These are phyloP conservation scores for Cyphomyrus discorhynchus DNA, from an alignment of 2,113 vertebrate genomes.

Conservation along the genomic window DNA sequence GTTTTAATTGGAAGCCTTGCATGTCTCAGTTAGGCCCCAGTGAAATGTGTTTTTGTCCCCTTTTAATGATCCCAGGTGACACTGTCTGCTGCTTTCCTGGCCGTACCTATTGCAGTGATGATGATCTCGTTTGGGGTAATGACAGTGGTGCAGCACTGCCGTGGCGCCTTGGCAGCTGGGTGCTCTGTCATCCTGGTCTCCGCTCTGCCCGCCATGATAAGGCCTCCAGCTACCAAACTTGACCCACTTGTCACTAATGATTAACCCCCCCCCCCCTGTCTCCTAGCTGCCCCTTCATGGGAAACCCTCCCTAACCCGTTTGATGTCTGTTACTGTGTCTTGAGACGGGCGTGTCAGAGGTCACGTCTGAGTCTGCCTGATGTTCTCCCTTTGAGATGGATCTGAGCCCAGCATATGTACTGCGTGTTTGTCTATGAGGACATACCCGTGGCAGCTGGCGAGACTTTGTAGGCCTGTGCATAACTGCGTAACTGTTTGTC, in stretches of 20 bases:
- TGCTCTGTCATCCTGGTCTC: not conserved
- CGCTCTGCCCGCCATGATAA: not conserved
- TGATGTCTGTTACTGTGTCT: not conserved
- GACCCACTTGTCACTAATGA: conserved; percentile 3
- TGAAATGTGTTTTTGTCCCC: not conserved
- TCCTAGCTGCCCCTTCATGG: not conserved
- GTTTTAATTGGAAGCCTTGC: not conserved
- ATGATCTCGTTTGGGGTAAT: not conserved
- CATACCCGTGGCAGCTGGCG: not conserved
- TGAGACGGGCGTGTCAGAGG: not conserved
- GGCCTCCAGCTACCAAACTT: not conserved
- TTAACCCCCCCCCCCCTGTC: not conserved
- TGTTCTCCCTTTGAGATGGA: not conserved
- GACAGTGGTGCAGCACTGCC: not conserved
- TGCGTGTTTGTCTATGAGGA: not conserved
- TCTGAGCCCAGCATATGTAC: not conserved
- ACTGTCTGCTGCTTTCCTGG: not conserved
- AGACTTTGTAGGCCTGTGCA: not conserved
- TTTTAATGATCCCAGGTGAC: not conserved
- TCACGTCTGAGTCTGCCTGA: not conserved
- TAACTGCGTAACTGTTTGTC: not conserved
- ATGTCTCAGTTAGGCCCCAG: not conserved
- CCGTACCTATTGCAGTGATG: not conserved
- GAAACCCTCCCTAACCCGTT: not conserved
- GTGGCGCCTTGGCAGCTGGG: not conserved